These are phyloP conservation scores for Paratilapia polleni DNA, from an alignment of 2,113 vertebrate species.

Conservation along the genomic window DNA sequence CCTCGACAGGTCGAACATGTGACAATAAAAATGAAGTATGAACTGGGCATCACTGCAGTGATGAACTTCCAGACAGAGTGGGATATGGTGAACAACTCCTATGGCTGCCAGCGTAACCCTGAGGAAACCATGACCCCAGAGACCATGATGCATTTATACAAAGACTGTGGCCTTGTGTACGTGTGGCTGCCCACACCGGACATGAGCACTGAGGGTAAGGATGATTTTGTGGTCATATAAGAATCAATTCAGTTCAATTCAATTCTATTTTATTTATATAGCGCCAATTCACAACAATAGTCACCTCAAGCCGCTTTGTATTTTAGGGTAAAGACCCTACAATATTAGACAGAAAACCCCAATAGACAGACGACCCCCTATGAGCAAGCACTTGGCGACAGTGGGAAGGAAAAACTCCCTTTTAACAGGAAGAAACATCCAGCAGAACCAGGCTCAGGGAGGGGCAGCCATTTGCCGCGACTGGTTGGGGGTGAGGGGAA, in stretches of 20 bases:
- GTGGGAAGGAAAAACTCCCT: too few relatives aligned
- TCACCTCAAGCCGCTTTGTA: too few relatives aligned
- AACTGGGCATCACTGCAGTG: conserved; percentile 91
- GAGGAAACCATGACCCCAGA: conserved; percentile 87
- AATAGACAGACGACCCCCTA: too few relatives aligned
- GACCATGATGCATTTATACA: conserved; percentile 89
- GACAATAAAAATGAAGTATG: conserved; percentile 92
- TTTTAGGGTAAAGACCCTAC: too few relatives aligned
- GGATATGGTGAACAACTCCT: conserved; percentile 92
- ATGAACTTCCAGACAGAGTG: conserved; percentile 97
- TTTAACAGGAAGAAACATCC: too few relatives aligned
- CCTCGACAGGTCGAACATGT: conserved; percentile 93
- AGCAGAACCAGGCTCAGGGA: too few relatives aligned
- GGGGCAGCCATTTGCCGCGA: too few relatives aligned
- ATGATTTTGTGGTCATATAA: not conserved
- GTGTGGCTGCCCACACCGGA: conserved; percentile 96
- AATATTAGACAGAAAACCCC: too few relatives aligned
- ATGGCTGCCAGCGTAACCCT: conserved; percentile 86
- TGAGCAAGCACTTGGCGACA: too few relatives aligned
- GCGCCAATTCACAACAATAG: too few relatives aligned
- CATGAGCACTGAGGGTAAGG: conserved; percentile 96
- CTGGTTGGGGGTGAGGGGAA: too few relatives aligned
- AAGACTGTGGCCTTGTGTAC: conserved; percentile 88
- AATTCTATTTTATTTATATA: too few relatives aligned
- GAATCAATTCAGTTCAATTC: not conserved